Evolutionary conservation across 2,888 invertebrate genomes (phyloP).

Genomic region (Glyphotaelius pellucidus): DNA sequence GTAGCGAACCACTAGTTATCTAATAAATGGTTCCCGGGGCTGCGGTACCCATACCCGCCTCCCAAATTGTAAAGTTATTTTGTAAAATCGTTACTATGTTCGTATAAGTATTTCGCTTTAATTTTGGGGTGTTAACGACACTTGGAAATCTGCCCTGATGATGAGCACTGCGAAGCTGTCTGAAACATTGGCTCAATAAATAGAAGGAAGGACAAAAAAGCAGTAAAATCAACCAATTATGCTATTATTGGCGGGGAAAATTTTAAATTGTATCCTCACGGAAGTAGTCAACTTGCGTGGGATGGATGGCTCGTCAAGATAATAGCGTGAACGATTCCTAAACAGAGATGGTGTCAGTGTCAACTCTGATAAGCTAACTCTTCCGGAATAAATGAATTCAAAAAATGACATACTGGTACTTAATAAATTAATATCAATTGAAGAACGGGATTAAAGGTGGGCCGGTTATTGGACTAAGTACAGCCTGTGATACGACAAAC

Average conservation of each 20-base stretch:
- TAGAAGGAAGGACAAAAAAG: too few relatives aligned
- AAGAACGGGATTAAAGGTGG: constrained; percentile 34
- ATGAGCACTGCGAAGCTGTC: neutral
- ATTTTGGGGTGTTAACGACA: too few relatives aligned
- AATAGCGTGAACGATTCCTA: neutral
- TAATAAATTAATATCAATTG: constrained; percentile 20
- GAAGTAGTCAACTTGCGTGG: neutral
- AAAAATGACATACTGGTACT: constrained; percentile 1
- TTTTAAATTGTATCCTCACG: neutral
- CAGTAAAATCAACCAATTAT: neutral
- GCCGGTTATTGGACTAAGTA: constrained; percentile 21
- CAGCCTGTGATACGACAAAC: neutral
- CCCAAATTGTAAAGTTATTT: too few relatives aligned
- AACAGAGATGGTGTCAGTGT: neutral
- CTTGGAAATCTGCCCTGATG: too few relatives aligned
- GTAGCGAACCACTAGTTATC: too few relatives aligned
- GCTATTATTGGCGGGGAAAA: neutral
- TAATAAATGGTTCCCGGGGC: too few relatives aligned
- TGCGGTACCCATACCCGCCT: too few relatives aligned
- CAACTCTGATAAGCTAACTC: neutral
- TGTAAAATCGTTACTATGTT: too few relatives aligned
- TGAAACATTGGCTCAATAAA: too few relatives aligned
- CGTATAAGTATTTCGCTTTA: too few relatives aligned
- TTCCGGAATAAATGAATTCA: neutral
- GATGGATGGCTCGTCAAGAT: neutral